These are phyloP conservation scores for Zaprionus capensis DNA, from an alignment of 1,140 invertebrate species.

Conservation along the genomic window DNA sequence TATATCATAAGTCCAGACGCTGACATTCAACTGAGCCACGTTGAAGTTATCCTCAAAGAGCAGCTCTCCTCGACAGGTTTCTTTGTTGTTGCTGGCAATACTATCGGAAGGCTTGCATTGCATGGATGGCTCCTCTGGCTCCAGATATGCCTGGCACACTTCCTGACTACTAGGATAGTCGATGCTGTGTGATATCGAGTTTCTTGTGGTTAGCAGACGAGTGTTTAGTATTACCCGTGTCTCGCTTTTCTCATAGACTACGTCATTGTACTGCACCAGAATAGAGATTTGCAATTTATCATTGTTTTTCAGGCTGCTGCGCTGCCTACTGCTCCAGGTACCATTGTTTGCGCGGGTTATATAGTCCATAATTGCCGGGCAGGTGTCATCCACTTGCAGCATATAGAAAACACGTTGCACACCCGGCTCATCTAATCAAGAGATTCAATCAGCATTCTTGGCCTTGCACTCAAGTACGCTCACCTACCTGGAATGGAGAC, in stretches of 20 bases:
- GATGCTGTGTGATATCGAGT: slow-evolving; percentile 26
- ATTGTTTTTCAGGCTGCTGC: slow-evolving; percentile 53
- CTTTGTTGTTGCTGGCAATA: slow-evolving; percentile 26
- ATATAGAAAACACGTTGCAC: slow-evolving; percentile 64
- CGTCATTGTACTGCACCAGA: slow-evolving; percentile 64
- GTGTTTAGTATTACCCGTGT: slow-evolving; percentile 60
- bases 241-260: slow-evolving; percentile 64
- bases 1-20: slow-evolving; percentile 68
- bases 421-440: slow-evolving; percentile 56
- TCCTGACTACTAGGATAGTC: slow-evolving; percentile 17
- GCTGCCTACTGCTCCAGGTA: slow-evolving; percentile 55
- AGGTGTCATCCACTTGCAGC: slow-evolving; percentile 62
- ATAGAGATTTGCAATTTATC: slow-evolving; percentile 62
- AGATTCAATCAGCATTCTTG: background rate
- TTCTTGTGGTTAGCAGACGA: slow-evolving; percentile 49
- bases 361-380: slow-evolving; percentile 67
- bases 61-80: slow-evolving; percentile 59
- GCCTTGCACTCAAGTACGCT: background rate
- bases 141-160: slow-evolving; percentile 39
- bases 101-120: slow-evolving; percentile 46
- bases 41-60: slow-evolving; percentile 71
- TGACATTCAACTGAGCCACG: slow-evolving; percentile 44
- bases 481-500: slow-evolving; percentile 71
- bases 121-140: slow-evolving; percentile 19
- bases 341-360: slow-evolving; percentile 52